Base-by-base conservation (phyloP, 1,140 invertebrate species). In the Dufourea novaeangliae region DNA sequence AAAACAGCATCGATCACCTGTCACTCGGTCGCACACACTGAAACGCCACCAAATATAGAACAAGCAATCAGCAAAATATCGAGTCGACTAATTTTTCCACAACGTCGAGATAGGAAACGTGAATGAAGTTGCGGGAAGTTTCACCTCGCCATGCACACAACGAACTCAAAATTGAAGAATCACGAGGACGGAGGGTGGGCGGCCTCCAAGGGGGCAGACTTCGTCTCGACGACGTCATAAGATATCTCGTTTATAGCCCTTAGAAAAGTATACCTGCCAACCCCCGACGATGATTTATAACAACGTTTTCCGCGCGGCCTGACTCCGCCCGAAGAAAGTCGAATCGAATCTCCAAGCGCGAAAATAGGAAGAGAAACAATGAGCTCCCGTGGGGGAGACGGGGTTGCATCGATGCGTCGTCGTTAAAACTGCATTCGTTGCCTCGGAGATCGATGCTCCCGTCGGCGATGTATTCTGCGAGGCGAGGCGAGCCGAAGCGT, bases 391-490 rank as follows among this genome's bases (percentile, higher is more conserved):
- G 57, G 57, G 25, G 54, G 6, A 32, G 32, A n/a, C n/a, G 8
- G 3, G 32, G 32, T 20, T 50, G 82, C 57, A 61, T 63, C 71
- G 80, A 83, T 57, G 82, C 61, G 68, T 78, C 61, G 68, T 78
- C 67, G 69, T 84, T 80, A 84, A 80, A 84, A 46, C 39, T 25
- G 39, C 68, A 80, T 84, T 72, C 50, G 74, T 52, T 39, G 37
- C 3, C 10, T n/a, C 44, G 22, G 20, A 67, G 62, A 83, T 83
- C 59, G 82, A 84, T 78, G 82, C 64, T 64, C 27, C 6, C 17
- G 46, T 59, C 62, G 73, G 46, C 41, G 67, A 54, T 76, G 50
- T 29, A 50, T 25, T n/a, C n/a, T 10, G n/a, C 50, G 50, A 52
- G 2, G 20, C 46, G 46, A 25, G 0, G 6, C 46, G 46, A 52